Conservation (phyloP, 2,113 vertebrate species). For the western clawed frog (Xenopus tropicalis) region UCB_Xtro_10.0 CM004445.2:67830001-67830500, state of each 20-base stretch:
- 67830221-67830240: constrained; percentile 76
- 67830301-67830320: constrained; percentile 89
- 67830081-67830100: too few relatives aligned
- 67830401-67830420: constrained; percentile 78
- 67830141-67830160: constrained; percentile 21
- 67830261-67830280: constrained; percentile 81
- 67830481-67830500: constrained; percentile 72
- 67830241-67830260: constrained; percentile 90
- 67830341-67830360: constrained; percentile 87
- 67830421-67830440: constrained; percentile 80
- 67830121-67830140: constrained; percentile 34
- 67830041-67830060: too few relatives aligned
- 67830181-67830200: constrained; percentile 62
- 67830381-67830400: constrained; percentile 69
- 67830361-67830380: constrained; percentile 79
- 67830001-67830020: too few relatives aligned
- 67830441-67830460: constrained; percentile 70
- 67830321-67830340: constrained; percentile 74
- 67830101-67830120: constrained; percentile 7
- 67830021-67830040: too few relatives aligned
- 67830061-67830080: too few relatives aligned
- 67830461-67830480: constrained; percentile 72
- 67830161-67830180: constrained; percentile 44
- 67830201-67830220: constrained; percentile 62
- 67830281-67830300: constrained; percentile 84